Evolutionary conservation across 2,113 vertebrate species (phyloP).

Genomic region (Chaenocephalus aceratus): DNA sequence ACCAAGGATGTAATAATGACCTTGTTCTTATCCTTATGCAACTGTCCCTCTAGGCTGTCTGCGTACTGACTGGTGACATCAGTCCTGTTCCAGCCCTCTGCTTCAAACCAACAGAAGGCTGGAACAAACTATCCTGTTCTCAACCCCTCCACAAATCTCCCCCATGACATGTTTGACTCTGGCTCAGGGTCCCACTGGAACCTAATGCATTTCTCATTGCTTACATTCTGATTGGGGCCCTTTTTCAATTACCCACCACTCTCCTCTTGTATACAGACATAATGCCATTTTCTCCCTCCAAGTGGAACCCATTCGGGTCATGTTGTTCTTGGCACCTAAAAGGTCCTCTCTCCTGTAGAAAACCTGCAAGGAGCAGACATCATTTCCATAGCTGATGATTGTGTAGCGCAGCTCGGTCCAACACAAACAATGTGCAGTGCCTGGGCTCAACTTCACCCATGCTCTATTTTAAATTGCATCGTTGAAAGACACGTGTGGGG

Average conservation of each 20-base stretch:
- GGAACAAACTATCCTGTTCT: slow-evolving; percentile 1
- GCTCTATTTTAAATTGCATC: slow-evolving; percentile 53
- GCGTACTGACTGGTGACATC: slow-evolving; percentile 1
- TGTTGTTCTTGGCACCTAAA: slow-evolving; percentile 87
- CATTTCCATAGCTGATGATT: slow-evolving; percentile 78
- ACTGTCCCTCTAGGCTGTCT: slow-evolving; percentile 11
- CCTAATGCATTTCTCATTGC: slow-evolving; percentile 58
- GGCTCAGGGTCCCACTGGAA: slow-evolving; percentile 24
- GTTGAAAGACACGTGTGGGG: slow-evolving; percentile 55
- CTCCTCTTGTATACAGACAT: slow-evolving; percentile 55
- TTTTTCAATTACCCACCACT: slow-evolving; percentile 60
- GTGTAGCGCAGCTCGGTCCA: slow-evolving; percentile 69
- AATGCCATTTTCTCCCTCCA: slow-evolving; percentile 50
- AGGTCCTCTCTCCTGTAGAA: slow-evolving; percentile 51
- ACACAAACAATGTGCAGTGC: slow-evolving; percentile 68
- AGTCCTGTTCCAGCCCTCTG: background rate
- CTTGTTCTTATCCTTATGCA: slow-evolving; percentile 5
- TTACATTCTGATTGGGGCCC: slow-evolving; percentile 60
- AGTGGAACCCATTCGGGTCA: slow-evolving; percentile 68
- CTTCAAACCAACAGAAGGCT: too few relatives aligned
- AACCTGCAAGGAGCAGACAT: slow-evolving; percentile 75
- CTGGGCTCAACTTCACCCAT: slow-evolving; percentile 47
- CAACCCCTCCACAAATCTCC: background rate
- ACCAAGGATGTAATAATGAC: slow-evolving; percentile 19
- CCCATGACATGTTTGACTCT: slow-evolving; percentile 22